phyloP scores from a whole-genome alignment of 1,140 invertebrate genomes.

The Drosophila kanapiae region DNA sequence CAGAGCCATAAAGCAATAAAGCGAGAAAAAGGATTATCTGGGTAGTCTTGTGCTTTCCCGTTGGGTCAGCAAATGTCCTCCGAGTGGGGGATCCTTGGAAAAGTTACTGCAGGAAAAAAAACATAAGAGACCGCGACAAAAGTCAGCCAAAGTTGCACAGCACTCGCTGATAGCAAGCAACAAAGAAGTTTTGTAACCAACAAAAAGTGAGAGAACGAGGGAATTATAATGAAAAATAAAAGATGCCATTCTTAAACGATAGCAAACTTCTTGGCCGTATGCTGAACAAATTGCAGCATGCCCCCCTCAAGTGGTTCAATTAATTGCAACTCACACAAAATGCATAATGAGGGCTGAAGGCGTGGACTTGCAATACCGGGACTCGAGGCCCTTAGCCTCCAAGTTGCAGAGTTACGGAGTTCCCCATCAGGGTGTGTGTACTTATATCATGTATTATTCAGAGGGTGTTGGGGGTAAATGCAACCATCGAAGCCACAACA shows the following conservation, averaged over 20 bases:
- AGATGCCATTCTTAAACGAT: slow-evolving; percentile 35
- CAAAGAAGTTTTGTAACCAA: slow-evolving; percentile 60
- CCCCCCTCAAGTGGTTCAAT: slow-evolving; percentile 66
- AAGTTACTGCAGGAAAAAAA: slow-evolving; percentile 52
- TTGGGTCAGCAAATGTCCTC: slow-evolving; percentile 31
- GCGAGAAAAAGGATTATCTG: slow-evolving; percentile 78
- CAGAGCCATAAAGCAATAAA: slow-evolving; percentile 68
- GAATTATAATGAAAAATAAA: slow-evolving; percentile 45
- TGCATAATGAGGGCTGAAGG: slow-evolving; percentile 53
- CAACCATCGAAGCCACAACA: slow-evolving; percentile 42
- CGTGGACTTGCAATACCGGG: slow-evolving; percentile 12
- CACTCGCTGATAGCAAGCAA: slow-evolving; percentile 61
- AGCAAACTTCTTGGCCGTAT: slow-evolving; percentile 35
- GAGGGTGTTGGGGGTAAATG: slow-evolving; percentile 35
- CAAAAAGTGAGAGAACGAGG: slow-evolving; percentile 10
- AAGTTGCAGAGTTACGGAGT: slow-evolving; percentile 19
- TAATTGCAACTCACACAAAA: slow-evolving; percentile 71
- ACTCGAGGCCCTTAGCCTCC: slow-evolving; percentile 17
- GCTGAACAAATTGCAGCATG: slow-evolving; percentile 36
- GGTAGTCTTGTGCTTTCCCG: slow-evolving; percentile 1
- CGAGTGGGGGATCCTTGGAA: slow-evolving; percentile 21
- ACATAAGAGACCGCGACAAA: slow-evolving; percentile 31
- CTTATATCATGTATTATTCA: slow-evolving; percentile 39
- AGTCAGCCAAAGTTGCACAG: slow-evolving; percentile 66
- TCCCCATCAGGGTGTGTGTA: not conserved